Evolutionary conservation across 2,797 vertebrate genomes (phyloP).

Genomic region (Sebastes kiyomatsui): DNA sequence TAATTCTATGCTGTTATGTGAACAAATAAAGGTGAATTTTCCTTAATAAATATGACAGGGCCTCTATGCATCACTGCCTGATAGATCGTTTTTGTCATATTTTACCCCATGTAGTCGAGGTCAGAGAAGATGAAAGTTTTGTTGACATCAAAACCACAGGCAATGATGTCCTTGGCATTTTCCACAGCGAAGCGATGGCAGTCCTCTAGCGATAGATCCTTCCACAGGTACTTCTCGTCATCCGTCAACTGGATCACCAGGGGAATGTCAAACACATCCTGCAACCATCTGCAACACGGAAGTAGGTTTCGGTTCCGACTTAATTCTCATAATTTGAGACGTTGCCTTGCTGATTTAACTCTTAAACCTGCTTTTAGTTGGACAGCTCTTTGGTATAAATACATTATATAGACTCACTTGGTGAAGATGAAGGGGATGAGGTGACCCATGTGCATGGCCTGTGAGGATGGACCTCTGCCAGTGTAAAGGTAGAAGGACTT

Average conservation of each 20-base stretch:
- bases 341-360: background rate
- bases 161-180: slow-evolving; percentile 96
- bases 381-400: background rate
- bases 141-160: slow-evolving; percentile 95
- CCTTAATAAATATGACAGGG: background rate
- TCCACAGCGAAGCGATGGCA: slow-evolving; percentile 89
- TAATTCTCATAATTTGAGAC: background rate
- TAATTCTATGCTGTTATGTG: background rate
- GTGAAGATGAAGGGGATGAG: slow-evolving; percentile 97
- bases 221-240: slow-evolving; percentile 99
- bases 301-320: background rate
- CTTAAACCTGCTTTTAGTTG: background rate
- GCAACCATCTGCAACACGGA: slow-evolving; percentile 89
- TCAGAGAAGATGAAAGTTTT: slow-evolving; percentile 99
- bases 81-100: background rate
- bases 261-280: slow-evolving; percentile 94
- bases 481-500: slow-evolving; percentile 98
- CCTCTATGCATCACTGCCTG: background rate
- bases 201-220: slow-evolving; percentile 91
- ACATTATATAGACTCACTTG: slow-evolving; percentile 85
- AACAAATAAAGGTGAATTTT: background rate
- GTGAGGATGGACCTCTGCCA: slow-evolving; percentile 94
- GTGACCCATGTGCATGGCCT: slow-evolving; percentile 95
- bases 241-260: slow-evolving; percentile 96
- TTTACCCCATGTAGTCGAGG: slow-evolving; percentile 96